Conservation (phyloP, 2,888 invertebrate genomes). For the Candidula unifasciata region DNA sequence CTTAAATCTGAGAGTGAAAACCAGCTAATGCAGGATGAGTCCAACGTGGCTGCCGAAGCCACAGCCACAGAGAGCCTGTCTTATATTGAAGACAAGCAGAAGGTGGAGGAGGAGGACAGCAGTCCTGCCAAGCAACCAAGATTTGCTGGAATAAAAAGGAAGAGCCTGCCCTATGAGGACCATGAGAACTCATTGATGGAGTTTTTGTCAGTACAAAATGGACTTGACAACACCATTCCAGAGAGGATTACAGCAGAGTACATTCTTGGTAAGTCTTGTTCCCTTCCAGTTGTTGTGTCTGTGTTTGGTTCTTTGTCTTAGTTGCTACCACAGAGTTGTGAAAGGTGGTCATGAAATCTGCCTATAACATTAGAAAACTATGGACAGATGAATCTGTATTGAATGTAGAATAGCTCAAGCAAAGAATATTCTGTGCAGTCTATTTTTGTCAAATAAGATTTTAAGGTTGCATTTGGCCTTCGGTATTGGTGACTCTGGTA, state of each 20-base stretch:
- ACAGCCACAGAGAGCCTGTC: slow-evolving; percentile 21
- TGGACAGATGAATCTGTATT: too few relatives aligned
- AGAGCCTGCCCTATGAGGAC: slow-evolving; percentile 38
- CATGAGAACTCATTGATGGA: slow-evolving; percentile 35
- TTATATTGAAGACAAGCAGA: slow-evolving; percentile 24
- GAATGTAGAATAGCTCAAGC: too few relatives aligned
- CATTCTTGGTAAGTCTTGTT: slow-evolving; percentile 36
- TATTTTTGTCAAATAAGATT: too few relatives aligned
- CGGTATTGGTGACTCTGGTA: too few relatives aligned
- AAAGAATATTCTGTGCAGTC: too few relatives aligned
- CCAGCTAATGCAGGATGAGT: background rate
- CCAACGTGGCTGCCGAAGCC: background rate
- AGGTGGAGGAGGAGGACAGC: background rate
- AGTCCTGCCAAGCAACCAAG: background rate
- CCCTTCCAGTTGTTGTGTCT: background rate
- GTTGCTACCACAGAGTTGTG: background rate
- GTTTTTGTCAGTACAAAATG: slow-evolving; percentile 42
- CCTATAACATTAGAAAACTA: too few relatives aligned
- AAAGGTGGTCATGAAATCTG: too few relatives aligned
- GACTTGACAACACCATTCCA: slow-evolving; percentile 20
- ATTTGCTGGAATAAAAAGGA: background rate
- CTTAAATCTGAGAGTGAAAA: slow-evolving; percentile 10
- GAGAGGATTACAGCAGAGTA: slow-evolving; percentile 44
- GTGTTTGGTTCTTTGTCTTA: background rate
- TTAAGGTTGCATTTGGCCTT: too few relatives aligned